phyloP scores from a whole-genome alignment of 2,888 invertebrate species.

The Tetranychus truncatus region DNA sequence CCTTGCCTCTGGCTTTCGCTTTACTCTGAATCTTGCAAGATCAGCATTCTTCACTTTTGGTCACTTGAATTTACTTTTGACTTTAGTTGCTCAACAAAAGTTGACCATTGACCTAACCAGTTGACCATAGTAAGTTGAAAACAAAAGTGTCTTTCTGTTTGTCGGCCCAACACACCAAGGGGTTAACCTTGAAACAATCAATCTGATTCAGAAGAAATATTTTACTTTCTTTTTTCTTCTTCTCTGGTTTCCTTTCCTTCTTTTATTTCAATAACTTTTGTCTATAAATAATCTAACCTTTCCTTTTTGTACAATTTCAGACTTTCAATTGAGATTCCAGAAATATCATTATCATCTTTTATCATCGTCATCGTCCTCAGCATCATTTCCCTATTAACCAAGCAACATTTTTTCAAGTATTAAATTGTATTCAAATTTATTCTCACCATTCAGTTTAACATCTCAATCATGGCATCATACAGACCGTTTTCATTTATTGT shows the following conservation, averaged over 20 bases:
- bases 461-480: no score
- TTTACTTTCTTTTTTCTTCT: background rate
- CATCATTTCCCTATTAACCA: background rate
- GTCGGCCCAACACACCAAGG: background rate
- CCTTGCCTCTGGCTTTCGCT: conserved; percentile 4
- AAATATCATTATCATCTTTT: background rate
- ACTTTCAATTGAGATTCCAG: background rate
- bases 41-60: background rate
- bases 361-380: background rate
- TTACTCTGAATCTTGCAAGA: background rate
- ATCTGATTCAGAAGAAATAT: background rate
- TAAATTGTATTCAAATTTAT: no score
- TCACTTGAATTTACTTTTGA: background rate
- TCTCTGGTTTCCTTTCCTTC: background rate
- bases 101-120: background rate
- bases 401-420: no score
- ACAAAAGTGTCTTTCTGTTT: background rate
- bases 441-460: no score
- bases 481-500: no score
- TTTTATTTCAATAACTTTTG: background rate
- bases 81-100: background rate
- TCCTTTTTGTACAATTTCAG: background rate
- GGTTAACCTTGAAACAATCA: background rate
- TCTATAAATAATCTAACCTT: background rate
- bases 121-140: background rate